Evolutionary conservation across 92 coral and sea anemone species (phyloP), one percentile per base, ranked within the genome.

Genomic region (Chrysogorgia sp.): DNA sequence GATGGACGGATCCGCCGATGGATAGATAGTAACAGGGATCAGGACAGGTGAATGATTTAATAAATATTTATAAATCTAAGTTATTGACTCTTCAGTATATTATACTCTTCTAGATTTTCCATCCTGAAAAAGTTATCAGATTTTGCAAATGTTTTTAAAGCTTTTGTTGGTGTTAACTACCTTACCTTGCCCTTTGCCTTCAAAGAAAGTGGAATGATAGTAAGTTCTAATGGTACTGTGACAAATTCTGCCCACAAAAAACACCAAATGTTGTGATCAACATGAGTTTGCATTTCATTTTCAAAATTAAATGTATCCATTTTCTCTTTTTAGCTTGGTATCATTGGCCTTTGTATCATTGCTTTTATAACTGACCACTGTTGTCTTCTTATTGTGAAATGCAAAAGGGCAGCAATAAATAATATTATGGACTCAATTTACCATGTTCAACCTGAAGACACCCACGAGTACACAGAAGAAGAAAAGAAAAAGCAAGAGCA

Each of bases 131-230:
- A 94, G 81, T 63, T 92, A 30, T 63, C 87, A 34, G 98, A 94
- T 81, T 91, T 96, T 96, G 99, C 91, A 25, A 96, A 96, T 85
- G 93, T 96, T 23, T 91, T 89, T 79, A 96, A 96, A 76, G 97
- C 99, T 52, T 96, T 96, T 56, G 84, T 96, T 86, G 97, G 99
- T 20, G 84, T 89, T 55, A 96, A 92, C 82, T 96, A 91, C 87
- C 86, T 96, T 33, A 90, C 87, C 24, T 61, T 96, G 63, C 96
- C 97, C 23, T 96, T 96, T 89, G 99, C 99, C 24, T 96, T 96
- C 60, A 88, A 82, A 59, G 96, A 96, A 85, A 96, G 99, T 96
- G 99, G 99, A 40, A 8, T 96, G 61, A 81, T 92, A 90, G 99
- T 96, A 84, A 90, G 87, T 47, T 7, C n/a, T n/a, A n/a, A n/a